These are phyloP conservation scores for Gastrophryne carolinensis DNA, from an alignment of 2,797 vertebrate species.

Conservation along the genomic window DNA sequence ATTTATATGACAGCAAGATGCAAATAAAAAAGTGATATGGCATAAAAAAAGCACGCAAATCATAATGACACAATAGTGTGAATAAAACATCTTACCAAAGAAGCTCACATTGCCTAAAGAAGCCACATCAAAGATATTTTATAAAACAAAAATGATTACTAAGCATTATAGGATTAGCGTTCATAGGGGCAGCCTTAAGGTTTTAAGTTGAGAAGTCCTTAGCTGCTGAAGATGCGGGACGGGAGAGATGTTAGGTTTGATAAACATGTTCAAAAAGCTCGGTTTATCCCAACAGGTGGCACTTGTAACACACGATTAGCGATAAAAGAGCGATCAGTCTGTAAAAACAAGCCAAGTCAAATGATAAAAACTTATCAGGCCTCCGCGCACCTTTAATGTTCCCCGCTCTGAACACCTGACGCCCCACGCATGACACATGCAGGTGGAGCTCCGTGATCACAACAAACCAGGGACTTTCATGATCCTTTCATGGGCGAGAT, in stretches of 20 bases:
- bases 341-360: slow-evolving; percentile 22
- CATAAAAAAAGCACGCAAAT: too few relatives aligned
- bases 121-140: slow-evolving; percentile 74
- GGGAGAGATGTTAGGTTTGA: slow-evolving; percentile 11
- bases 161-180: slow-evolving; percentile 57
- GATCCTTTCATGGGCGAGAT: slow-evolving; percentile 39
- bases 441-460: slow-evolving; percentile 45
- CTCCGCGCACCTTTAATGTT: slow-evolving; percentile 26
- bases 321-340: slow-evolving; percentile 28
- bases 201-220: slow-evolving; percentile 52
- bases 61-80: neutral
- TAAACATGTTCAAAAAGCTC: slow-evolving; percentile 24
- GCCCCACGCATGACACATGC: slow-evolving; percentile 42
- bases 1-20: too few relatives aligned
- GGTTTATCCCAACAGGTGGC: slow-evolving; percentile 22
- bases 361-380: slow-evolving; percentile 11
- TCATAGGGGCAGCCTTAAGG: slow-evolving; percentile 56
- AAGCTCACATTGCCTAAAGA: slow-evolving; percentile 55
- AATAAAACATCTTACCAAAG: slow-evolving; percentile 50
- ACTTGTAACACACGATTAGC: slow-evolving; percentile 30
- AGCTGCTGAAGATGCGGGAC: slow-evolving; percentile 28
- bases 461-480: neutral
- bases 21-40: too few relatives aligned
- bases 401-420: slow-evolving; percentile 12
- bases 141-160: slow-evolving; percentile 61